These are phyloP conservation scores for Entomyzon cyanotis DNA, from an alignment of 2,113 vertebrate genomes.

Conservation along the genomic window DNA sequence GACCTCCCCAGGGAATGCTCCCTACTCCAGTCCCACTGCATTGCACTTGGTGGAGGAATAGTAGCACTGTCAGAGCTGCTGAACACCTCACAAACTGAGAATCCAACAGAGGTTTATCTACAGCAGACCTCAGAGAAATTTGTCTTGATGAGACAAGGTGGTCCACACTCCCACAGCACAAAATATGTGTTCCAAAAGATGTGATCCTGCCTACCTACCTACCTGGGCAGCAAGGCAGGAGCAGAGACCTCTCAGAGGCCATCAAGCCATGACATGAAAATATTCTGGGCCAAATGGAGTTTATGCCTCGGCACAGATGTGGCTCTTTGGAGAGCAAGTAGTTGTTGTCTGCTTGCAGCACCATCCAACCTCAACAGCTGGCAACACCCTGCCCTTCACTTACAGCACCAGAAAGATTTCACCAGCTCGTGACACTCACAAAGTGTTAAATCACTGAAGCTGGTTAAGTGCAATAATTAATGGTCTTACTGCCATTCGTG, in stretches of 20 bases:
- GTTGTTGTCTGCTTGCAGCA: background rate
- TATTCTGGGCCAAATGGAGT: background rate
- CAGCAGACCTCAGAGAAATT: background rate
- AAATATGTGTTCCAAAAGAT: background rate
- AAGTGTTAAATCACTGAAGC: background rate
- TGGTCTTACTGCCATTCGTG: background rate
- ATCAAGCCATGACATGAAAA: background rate
- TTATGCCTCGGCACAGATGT: background rate
- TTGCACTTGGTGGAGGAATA: background rate
- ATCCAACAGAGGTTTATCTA: background rate
- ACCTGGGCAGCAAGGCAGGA: background rate
- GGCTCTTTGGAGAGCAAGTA: background rate
- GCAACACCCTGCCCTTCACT: background rate
- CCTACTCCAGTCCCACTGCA: background rate
- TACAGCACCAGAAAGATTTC: background rate
- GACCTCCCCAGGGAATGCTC: background rate
- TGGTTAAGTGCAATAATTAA: conserved; percentile 21
- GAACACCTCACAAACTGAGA: background rate
- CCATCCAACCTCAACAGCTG: background rate
- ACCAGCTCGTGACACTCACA: background rate
- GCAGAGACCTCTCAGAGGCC: background rate
- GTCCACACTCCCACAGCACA: background rate
- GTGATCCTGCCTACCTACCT: background rate
- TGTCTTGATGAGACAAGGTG: background rate
- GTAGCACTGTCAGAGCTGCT: background rate